These are phyloP conservation scores for Temnopleurus reevesii DNA, from an alignment of 53 echinoderm and acorn worm species.

Conservation along the genomic window DNA sequence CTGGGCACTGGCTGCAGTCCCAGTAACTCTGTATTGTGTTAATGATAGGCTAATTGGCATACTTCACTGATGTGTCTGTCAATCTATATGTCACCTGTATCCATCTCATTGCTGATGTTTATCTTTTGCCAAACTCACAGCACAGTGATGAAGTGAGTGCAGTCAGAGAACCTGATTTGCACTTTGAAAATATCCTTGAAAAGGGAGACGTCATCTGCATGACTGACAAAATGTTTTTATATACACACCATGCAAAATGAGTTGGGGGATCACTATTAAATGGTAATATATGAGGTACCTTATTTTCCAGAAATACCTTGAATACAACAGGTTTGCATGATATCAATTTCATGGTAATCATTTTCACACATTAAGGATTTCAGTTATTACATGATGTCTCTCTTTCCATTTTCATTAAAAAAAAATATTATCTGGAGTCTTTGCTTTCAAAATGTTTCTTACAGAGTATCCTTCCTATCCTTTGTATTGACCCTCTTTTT, in stretches of 20 bases:
- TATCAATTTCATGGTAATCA: neutral
- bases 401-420: too few species aligned
- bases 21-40: constrained; percentile 40
- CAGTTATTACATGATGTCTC: neutral
- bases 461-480: too few species aligned
- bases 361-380: neutral
- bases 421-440: too few species aligned
- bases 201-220: neutral
- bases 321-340: neutral
- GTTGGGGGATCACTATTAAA: neutral
- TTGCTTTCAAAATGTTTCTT: too few species aligned
- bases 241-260: neutral
- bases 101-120: constrained; percentile 8
- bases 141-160: neutral
- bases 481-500: neutral
- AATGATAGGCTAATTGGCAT: constrained; percentile 5
- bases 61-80: constrained; percentile 6
- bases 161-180: neutral
- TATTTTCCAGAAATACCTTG: neutral
- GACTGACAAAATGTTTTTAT: too few species aligned
- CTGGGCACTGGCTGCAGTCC: constrained; percentile 6
- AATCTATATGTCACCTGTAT: constrained; percentile 3
- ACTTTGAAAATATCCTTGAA: constrained; percentile 20
- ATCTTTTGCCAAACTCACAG: neutral
- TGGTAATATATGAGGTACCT: too few species aligned